Conservation (phyloP, 2,888 invertebrate genomes). For the Pteria penguin region DNA sequence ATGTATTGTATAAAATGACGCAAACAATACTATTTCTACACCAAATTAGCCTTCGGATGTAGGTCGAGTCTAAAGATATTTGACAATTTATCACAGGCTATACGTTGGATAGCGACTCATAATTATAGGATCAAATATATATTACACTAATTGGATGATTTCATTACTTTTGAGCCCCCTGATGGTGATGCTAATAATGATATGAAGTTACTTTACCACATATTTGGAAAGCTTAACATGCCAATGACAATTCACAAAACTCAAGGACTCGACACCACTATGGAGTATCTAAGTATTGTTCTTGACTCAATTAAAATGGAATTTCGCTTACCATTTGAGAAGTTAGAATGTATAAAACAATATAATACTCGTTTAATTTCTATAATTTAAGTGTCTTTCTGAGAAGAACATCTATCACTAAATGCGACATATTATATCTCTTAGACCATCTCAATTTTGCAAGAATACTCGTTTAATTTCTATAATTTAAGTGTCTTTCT, state of each 20-base stretch:
- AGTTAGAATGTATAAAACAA: conserved; percentile 29
- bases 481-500: too few relatives aligned
- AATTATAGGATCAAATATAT: conserved; percentile 36
- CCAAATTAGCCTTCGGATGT: conserved; percentile 37
- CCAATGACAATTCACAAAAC: conserved; percentile 42
- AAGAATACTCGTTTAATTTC: too few relatives aligned
- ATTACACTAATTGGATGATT: conserved; percentile 44
- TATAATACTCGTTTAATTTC: not conserved
- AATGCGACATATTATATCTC: conserved; percentile 23
- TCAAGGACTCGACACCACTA: conserved; percentile 27
- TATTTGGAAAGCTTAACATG: conserved; percentile 41
- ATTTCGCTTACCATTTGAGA: conserved; percentile 37
- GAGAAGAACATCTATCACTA: conserved; percentile 9
- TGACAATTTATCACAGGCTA: conserved; percentile 36
- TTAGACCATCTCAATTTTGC: conserved; percentile 41
- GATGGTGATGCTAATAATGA: conserved; percentile 23
- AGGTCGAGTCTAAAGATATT: conserved; percentile 40
- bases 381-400: too few relatives aligned
- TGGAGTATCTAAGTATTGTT: conserved; percentile 47
- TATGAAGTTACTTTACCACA: conserved; percentile 32
- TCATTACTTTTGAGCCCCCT: conserved; percentile 33
- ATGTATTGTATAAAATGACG: conserved; percentile 41
- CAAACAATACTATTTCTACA: conserved; percentile 31
- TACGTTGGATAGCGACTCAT: conserved; percentile 40
- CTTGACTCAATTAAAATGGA: conserved; percentile 40